Percentiles rank a stretch among this genome's conserved stretches.
These are phyloP conservation scores for Dasyurus viverrinus DNA, from an alignment of 2,113 vertebrate species.

Conservation along the genomic window DNA sequence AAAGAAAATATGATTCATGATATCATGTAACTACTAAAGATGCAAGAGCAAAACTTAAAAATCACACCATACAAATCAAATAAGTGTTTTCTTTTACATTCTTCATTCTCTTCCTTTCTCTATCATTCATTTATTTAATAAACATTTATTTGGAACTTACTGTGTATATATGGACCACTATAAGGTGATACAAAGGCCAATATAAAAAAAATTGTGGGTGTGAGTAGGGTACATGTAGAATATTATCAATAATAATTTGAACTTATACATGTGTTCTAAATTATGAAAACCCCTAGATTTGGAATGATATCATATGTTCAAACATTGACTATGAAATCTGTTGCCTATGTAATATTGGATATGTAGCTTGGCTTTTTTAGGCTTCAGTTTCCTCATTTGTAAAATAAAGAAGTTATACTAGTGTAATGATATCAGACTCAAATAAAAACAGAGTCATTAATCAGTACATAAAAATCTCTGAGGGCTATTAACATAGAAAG, in stretches of 20 bases:
- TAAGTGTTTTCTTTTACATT: not conserved
- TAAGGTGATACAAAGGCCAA: not conserved
- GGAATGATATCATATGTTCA: not conserved
- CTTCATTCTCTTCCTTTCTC: not conserved
- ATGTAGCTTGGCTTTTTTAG: not conserved
- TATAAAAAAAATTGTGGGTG: not conserved
- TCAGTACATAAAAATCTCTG: not conserved
- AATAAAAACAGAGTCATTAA: not conserved
- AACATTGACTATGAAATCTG: not conserved
- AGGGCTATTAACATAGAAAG: not conserved
- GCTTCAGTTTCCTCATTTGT: not conserved
- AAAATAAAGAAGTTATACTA: not conserved
- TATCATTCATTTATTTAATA: not conserved
- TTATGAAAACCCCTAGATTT: not conserved
- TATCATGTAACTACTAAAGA: conserved; percentile 60
- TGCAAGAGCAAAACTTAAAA: conserved; percentile 60
- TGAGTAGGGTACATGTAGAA: not conserved
- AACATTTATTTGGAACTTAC: not conserved
- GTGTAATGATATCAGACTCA: not conserved
- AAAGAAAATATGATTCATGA: conserved; percentile 71
- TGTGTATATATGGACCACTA: not conserved
- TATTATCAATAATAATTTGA: not conserved
- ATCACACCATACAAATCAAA: conserved; percentile 72
- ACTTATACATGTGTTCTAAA: not conserved
- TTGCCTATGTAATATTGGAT: not conserved